Evolutionary conservation across 2,113 vertebrate genomes (phyloP).

Genomic region (Pterocles orientalis): DNA sequence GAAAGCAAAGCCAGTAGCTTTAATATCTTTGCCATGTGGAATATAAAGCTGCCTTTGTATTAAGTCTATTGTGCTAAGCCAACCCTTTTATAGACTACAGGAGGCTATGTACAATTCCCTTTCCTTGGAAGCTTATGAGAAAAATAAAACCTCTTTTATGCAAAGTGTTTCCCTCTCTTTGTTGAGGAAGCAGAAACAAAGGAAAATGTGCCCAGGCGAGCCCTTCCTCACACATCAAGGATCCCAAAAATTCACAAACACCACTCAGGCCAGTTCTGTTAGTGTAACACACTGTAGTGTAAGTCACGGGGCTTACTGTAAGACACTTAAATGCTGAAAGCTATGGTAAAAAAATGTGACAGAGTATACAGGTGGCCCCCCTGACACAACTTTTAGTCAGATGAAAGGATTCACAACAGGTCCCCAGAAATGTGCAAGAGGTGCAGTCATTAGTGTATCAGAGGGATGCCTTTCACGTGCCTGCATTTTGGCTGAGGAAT

Average conservation of each 20-base stretch:
- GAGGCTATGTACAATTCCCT: neutral
- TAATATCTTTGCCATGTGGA: neutral
- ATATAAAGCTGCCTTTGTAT: neutral
- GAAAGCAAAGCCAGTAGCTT: neutral
- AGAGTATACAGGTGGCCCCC: neutral
- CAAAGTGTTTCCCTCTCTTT: neutral
- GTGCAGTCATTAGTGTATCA: neutral
- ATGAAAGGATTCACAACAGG: neutral
- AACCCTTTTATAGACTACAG: neutral
- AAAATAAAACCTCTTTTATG: neutral
- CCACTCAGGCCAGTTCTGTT: neutral
- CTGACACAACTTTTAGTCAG: neutral
- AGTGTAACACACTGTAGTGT: neutral
- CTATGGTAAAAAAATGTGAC: neutral
- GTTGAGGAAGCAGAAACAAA: neutral
- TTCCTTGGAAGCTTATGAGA: neutral
- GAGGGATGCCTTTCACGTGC: accelerated
- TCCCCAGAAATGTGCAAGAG: neutral
- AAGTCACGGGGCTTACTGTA: accelerated
- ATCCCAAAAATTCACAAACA: neutral
- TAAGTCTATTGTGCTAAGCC: neutral
- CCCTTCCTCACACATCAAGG: neutral
- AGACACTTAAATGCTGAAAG: neutral
- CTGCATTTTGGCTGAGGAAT: neutral
- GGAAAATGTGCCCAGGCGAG: neutral